A percentile compares a stretch with the other conserved stretches of the same genome.
phyloP scores from a whole-genome alignment of 2,888 invertebrate species.

The Lacanobia wlatinum region DNA sequence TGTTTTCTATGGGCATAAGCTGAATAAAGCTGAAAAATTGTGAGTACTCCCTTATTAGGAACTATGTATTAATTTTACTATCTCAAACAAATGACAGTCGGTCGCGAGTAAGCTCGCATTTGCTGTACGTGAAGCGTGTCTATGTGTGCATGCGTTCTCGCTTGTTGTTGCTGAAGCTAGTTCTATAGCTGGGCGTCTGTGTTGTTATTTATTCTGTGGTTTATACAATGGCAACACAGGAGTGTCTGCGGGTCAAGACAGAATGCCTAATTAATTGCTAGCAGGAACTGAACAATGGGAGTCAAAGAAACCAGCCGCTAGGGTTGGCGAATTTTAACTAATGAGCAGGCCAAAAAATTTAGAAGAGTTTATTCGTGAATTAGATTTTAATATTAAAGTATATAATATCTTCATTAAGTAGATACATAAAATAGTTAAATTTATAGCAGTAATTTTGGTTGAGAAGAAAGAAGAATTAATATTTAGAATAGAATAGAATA shows the following conservation, averaged over 20 bases:
- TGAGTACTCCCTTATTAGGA: no score
- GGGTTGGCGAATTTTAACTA: constrained; percentile 41
- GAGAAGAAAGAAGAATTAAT: no score
- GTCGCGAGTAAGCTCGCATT: background rate
- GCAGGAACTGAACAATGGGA: constrained; percentile 62
- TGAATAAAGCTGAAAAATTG: no score
- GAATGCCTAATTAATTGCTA: constrained; percentile 65
- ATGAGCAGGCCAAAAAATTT: background rate
- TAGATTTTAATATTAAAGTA: background rate
- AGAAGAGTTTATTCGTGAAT: background rate
- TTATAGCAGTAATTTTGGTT: no score
- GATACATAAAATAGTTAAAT: no score
- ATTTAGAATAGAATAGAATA: no score
- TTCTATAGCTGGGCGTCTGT: no score
- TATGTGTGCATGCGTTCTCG: no score
- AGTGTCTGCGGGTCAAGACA: constrained; percentile 51
- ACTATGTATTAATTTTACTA: no score
- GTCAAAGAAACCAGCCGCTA: constrained; percentile 55
- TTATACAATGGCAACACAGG: constrained; percentile 46
- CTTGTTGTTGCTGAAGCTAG: no score
- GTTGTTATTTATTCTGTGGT: constrained; percentile 5
- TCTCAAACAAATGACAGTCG: background rate
- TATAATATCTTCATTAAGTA: background rate
- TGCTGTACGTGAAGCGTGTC: background rate
- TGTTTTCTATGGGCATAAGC: no score